phyloP scores from a whole-genome alignment of 1,140 invertebrate species.

The Sitophilus oryzae region DNA sequence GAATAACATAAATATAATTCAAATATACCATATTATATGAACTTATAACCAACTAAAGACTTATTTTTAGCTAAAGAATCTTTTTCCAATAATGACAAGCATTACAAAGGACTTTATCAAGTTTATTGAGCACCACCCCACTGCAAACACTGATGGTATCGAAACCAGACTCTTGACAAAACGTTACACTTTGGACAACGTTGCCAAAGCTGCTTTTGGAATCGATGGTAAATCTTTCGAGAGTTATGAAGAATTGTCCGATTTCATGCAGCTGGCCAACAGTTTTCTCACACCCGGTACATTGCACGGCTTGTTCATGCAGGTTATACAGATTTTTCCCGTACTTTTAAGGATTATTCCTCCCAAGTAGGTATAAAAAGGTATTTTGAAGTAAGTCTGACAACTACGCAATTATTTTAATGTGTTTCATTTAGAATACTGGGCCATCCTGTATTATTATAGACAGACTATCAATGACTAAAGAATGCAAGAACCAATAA shows the following conservation, averaged over 20 bases:
- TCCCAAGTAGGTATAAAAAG: neutral
- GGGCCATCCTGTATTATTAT: no score
- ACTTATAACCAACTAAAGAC: no score
- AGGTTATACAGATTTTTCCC: neutral
- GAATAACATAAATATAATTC: no score
- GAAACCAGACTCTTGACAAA: conserved; percentile 23
- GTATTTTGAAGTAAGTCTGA: no score
- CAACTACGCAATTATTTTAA: neutral
- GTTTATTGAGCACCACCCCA: conserved; percentile 27
- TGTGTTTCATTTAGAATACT: no score
- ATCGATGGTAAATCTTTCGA: conserved; percentile 25
- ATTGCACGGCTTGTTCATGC: neutral
- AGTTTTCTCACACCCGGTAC: conserved; percentile 9
- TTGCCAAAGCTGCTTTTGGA: no score
- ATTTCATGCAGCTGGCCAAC: conserved; percentile 11
- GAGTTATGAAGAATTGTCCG: conserved; percentile 10
- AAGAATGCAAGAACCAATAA: no score
- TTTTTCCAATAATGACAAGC: conserved; percentile 17
- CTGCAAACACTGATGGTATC: conserved; percentile 13
- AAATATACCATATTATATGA: no score
- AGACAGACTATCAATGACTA: no score
- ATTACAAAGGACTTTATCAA: conserved; percentile 23
- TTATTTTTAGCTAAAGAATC: conserved; percentile 22
- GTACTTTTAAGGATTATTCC: neutral
- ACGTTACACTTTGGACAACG: no score